Conservation (phyloP, 2,113 vertebrate species). For the Conger conger region DNA sequence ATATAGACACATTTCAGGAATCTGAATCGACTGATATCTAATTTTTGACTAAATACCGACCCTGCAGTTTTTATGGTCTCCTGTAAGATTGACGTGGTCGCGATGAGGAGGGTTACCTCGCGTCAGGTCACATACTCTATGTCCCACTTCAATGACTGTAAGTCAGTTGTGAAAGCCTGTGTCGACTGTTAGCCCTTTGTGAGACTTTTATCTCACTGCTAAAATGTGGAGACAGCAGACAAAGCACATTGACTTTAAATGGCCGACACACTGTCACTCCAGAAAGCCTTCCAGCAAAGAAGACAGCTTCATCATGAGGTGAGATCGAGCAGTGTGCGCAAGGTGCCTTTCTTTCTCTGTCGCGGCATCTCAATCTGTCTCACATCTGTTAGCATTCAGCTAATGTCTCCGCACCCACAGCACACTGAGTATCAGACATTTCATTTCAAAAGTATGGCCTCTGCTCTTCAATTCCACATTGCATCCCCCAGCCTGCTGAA, state of each 20-base stretch:
- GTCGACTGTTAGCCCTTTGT: not conserved
- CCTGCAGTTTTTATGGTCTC: too few species aligned
- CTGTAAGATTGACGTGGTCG: too few species aligned
- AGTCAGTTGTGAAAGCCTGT: not conserved
- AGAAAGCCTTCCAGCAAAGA: not conserved
- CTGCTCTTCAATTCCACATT: not conserved
- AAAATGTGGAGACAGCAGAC: not conserved
- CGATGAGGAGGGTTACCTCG: too few species aligned
- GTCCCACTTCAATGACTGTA: not conserved
- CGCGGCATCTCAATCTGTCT: conserved; percentile 12
- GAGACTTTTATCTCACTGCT: not conserved
- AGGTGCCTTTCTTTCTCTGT: not conserved
- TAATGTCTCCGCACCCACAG: not conserved
- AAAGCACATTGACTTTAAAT: not conserved
- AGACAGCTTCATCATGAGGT: not conserved
- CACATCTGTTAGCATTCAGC: not conserved
- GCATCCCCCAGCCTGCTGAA: not conserved
- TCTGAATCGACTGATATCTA: too few species aligned
- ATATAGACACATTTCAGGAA: too few species aligned
- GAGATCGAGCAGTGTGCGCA: not conserved
- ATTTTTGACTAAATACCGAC: too few species aligned
- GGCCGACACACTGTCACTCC: not conserved
- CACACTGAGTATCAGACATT: not conserved
- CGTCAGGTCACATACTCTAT: too few species aligned
- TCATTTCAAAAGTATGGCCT: not conserved